Base-by-base conservation (phyloP, 2,113 vertebrate genomes). In the Muscicapa adusta region DNA sequence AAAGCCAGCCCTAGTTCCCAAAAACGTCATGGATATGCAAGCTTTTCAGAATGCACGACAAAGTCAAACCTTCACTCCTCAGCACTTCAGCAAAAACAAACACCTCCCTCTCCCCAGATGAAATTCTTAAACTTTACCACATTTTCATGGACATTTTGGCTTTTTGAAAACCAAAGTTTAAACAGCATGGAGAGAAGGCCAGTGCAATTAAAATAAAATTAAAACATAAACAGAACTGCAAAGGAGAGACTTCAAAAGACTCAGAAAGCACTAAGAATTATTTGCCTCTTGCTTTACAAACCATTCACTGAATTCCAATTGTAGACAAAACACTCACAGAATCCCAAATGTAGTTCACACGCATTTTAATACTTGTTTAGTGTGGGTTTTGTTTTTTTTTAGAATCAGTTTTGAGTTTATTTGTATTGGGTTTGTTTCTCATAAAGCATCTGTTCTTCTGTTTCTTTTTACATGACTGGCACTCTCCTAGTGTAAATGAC, bases 371-470 rank as follows among this genome's bases (percentile, higher is more conserved):
- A 65, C 51, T 95, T 93, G 88, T 94, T 86, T 93, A 45, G 71
- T 78, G 88, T 56, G 81, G 38, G 38, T n/a, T n/a, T n/a, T n/a
- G 68, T 9, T 14, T 47, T 53, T 56, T 51, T 79, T 48, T 57
- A 48, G 85, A 78, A 93, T 87, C 66, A 85, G 43, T 68, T 95
- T 84, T 77, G 87, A 71, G 76, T 95, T 83, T 96, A 95, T 97
- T 94, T 95, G 88, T 91, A 53, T 78, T 89, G 14, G 42, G 67
- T 76, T 96, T 96, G 77, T 73, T 95, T 94, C 88, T 96, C 85
- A 72, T 70, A 95, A 94, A 92, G 80, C 96, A 94, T 96, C 94
- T 96, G 94, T 85, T 95, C 91, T 74, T 82, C 63, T 76, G 76
- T 91, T 95, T 93, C 96, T 88, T 91, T 94, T 88, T 85, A 80